Base-by-base conservation (phyloP, 2,797 vertebrate species). In the Onychomys leucogaster region DNA sequence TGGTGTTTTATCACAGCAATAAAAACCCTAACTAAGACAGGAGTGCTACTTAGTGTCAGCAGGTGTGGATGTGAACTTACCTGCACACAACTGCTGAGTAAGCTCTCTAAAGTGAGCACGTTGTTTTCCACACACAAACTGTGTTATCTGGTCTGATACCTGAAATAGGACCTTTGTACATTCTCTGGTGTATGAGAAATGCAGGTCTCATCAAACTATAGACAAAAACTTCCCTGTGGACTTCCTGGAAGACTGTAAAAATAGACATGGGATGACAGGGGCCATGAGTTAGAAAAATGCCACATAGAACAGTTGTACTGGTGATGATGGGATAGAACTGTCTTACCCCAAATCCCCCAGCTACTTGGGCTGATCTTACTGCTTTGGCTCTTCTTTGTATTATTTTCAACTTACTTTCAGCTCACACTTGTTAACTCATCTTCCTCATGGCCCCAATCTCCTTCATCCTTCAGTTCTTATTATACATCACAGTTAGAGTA, bases 301-400 rank as follows among this genome's bases (percentile, higher is more conserved):
- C 29, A 5, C 4, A 7, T 9, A 52, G 76, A 84, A 41, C 9
- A 19, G 19, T 1, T 17, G 34, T 14, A 32, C 4, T 10, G 4
- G 52, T 3, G 1, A 32, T 9, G 23, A 11, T 0, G 2, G 32
- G 69, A 34, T 5, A n/a, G 16, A 59, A 1, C 16, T 37, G 1
- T 13, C 23, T 75, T 59, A 13, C 27, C 65, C 29, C n/a, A 17
- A 55, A 5, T 11, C 89, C 46, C 17, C 85, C n/a, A 16, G 19
- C 6, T 21, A 9, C 43, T 41, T 21, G 9, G 27, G 43, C 2
- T 34, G 67, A 13, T 37, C 29, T 29, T 0, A 5, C 34, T 34
- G 10, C 69, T 57, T 32, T 59, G 61, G 52, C 37, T 52, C 61
- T 57, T 41, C 37, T 37, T 13, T 1, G 1, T 32, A 34, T 19